These are phyloP conservation scores for Neria commutata DNA, from an alignment of 2,888 invertebrate genomes.

Conservation along the genomic window DNA sequence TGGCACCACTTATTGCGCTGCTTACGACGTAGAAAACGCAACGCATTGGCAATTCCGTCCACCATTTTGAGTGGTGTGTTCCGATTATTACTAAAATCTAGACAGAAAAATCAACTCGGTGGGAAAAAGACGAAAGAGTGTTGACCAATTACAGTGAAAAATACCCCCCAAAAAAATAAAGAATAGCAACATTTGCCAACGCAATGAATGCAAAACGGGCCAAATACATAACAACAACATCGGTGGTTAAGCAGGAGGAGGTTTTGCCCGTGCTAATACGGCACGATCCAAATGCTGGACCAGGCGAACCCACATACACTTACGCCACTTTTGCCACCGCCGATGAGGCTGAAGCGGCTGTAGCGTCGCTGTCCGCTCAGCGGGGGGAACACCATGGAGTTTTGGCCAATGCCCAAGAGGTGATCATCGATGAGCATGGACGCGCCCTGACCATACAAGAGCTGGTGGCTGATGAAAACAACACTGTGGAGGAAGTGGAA, in stretches of 20 bases:
- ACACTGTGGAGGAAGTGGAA: conserved; percentile 49
- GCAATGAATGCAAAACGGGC: conserved; percentile 53
- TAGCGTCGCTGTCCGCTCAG: conserved; percentile 48
- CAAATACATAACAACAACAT: conserved; percentile 42
- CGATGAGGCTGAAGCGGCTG: conserved; percentile 53
- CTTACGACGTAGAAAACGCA: not conserved
- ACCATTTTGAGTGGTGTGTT: conserved; percentile 46
- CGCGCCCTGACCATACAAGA: conserved; percentile 52
- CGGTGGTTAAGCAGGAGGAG: conserved; percentile 47
- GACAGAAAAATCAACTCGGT: conserved; percentile 10
- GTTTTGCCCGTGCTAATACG: conserved; percentile 52
- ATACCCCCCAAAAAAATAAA: conserved; percentile 6
- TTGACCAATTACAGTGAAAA: conserved; percentile 36
- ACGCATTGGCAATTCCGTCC: conserved; percentile 39
- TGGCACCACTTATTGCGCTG: too few relatives aligned
- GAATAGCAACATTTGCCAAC: conserved; percentile 1
- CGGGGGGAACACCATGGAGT: conserved; percentile 36
- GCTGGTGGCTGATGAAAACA: conserved; percentile 45
- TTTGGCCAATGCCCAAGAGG: conserved; percentile 45
- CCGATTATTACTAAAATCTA: conserved; percentile 57
- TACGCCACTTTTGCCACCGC: conserved; percentile 53
- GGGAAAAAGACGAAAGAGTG: conserved; percentile 36
- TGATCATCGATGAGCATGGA: conserved; percentile 56
- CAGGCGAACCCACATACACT: conserved; percentile 48
- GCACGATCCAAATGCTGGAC: conserved; percentile 43